phyloP scores from a whole-genome alignment of 92 coral and sea anemone species.

The Phenganax marumi region DNA sequence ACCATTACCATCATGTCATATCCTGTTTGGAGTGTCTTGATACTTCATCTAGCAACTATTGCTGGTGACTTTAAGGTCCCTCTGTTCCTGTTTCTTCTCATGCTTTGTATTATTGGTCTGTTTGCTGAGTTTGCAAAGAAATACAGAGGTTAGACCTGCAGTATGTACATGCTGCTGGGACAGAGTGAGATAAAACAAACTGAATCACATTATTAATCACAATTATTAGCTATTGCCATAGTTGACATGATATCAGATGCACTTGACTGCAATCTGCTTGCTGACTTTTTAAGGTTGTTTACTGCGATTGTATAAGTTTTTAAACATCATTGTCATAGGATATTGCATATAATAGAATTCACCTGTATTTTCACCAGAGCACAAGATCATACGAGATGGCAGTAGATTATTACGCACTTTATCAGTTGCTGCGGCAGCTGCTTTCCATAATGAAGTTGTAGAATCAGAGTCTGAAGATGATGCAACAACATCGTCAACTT shows the following conservation, averaged over 20 bases:
- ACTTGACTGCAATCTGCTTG: no score
- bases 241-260: no score
- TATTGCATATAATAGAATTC: background rate
- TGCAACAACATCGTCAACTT: background rate
- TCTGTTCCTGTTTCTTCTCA: slow-evolving; percentile 64
- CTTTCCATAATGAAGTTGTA: slow-evolving; percentile 69
- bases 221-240: no score
- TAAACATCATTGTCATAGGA: background rate
- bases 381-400: slow-evolving; percentile 48
- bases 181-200: no score
- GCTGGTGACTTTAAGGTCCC: slow-evolving; percentile 87
- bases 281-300: no score
- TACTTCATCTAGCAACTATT: slow-evolving; percentile 77
- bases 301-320: no score
- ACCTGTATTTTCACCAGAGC: background rate
- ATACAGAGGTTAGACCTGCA: slow-evolving; percentile 51
- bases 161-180: background rate
- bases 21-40: slow-evolving; percentile 85
- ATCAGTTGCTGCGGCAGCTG: slow-evolving; percentile 83
- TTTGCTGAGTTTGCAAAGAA: slow-evolving; percentile 63
- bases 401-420: slow-evolving; percentile 66
- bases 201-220: no score
- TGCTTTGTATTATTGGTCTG: slow-evolving; percentile 73
- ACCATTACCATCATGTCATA: slow-evolving; percentile 68
- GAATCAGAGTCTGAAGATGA: slow-evolving; percentile 55